Conservation (phyloP, 2,888 invertebrate genomes). For the Hydraecia micacea region DNA sequence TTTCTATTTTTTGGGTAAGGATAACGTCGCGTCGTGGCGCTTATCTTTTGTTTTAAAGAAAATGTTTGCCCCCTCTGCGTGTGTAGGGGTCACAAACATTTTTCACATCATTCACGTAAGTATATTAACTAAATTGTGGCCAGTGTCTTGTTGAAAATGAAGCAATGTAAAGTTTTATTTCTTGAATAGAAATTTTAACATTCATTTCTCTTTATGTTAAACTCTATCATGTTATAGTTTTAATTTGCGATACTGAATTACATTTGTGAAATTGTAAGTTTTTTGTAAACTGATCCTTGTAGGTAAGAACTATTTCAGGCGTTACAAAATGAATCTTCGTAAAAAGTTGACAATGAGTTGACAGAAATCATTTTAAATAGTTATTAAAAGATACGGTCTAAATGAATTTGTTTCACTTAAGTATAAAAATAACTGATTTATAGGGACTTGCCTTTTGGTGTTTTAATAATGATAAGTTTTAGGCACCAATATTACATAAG, state of each 20-base stretch:
- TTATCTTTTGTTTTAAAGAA: slow-evolving; percentile 25
- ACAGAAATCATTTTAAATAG: background rate
- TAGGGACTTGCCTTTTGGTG: no score
- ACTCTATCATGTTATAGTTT: background rate
- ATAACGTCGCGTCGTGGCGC: background rate
- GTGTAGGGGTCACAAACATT: background rate
- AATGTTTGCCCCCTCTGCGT: slow-evolving; percentile 5
- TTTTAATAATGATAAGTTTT: background rate
- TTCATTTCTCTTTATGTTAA: background rate
- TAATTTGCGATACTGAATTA: background rate
- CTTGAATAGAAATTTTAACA: background rate
- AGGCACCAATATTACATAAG: no score
- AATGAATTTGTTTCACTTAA: background rate
- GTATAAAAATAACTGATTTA: background rate
- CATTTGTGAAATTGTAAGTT: slow-evolving; percentile 13
- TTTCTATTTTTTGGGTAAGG: slow-evolving; percentile 24
- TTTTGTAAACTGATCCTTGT: slow-evolving; percentile 11
- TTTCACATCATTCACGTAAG: background rate
- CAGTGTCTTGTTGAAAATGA: background rate
- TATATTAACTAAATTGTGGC: background rate
- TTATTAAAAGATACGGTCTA: background rate
- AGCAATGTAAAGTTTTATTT: background rate
- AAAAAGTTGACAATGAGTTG: slow-evolving; percentile 33
- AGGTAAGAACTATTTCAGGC: slow-evolving; percentile 1
- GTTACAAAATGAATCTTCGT: slow-evolving; percentile 12